Percentiles rank a stretch among this genome's conserved stretches.
These are phyloP conservation scores for Cephalopholis sonnerati DNA, from an alignment of 2,113 vertebrate genomes.

Conservation along the genomic window DNA sequence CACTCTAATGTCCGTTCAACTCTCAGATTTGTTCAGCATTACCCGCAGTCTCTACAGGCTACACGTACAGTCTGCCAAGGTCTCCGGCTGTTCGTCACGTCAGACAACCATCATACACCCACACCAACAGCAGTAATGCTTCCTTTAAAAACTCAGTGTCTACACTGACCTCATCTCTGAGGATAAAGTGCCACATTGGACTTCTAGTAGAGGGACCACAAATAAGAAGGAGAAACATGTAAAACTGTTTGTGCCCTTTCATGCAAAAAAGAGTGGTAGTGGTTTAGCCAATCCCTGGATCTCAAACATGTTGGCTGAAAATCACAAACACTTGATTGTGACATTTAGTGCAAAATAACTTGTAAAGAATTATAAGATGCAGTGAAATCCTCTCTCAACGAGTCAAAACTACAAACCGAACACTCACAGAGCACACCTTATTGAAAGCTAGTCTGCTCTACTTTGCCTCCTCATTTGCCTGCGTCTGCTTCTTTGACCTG, in stretches of 20 bases:
- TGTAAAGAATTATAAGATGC: constrained; percentile 62
- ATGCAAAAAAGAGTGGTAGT: constrained; percentile 70
- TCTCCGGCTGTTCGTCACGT: constrained; percentile 69
- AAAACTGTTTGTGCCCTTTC: constrained; percentile 72
- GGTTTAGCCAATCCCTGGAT: constrained; percentile 69
- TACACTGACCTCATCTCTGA: constrained; percentile 61
- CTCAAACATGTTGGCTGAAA: constrained; percentile 62
- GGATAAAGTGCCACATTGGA: constrained; percentile 78
- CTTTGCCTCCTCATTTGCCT: constrained; percentile 3
- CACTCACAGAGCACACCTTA: constrained; percentile 32
- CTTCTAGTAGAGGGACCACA: constrained; percentile 53
- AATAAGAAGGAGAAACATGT: constrained; percentile 35
- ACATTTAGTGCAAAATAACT: constrained; percentile 85
- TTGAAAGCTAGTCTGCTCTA: constrained; percentile 34
- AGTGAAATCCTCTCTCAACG: constrained; percentile 60
- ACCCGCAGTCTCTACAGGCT: constrained; percentile 41
- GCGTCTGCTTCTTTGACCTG: constrained; percentile 24
- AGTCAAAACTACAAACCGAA: constrained; percentile 52
- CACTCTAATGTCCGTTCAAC: constrained; percentile 63
- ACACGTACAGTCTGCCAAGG: constrained; percentile 55
- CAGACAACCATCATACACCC: constrained; percentile 76
- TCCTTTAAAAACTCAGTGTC: constrained; percentile 44
- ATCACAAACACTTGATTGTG: constrained; percentile 81
- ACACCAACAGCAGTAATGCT: constrained; percentile 32
- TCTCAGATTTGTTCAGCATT: constrained; percentile 60